These are phyloP conservation scores for Porites lobata DNA, from an alignment of 92 coral and sea anemone genomes.

Conservation along the genomic window DNA sequence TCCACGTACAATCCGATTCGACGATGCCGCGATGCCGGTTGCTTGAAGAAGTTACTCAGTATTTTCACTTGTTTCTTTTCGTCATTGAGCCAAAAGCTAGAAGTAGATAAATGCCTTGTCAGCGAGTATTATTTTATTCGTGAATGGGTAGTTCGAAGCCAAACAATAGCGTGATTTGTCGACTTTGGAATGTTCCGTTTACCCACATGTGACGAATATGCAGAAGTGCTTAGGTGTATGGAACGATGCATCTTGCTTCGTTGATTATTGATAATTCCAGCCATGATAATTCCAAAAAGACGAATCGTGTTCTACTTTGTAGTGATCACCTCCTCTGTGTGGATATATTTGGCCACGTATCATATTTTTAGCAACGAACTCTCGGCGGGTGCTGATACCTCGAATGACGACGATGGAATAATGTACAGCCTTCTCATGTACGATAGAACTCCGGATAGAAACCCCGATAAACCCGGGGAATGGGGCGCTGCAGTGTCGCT, in stretches of 20 bases:
- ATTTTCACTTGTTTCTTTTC: neutral
- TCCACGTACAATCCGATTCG: too few relatives aligned
- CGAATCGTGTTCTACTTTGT: conserved; percentile 87
- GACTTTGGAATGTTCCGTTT: neutral
- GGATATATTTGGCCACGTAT: conserved; percentile 91
- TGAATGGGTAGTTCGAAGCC: neutral
- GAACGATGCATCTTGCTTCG: neutral
- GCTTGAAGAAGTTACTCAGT: neutral
- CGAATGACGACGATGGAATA: conserved; percentile 5
- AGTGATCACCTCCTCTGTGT: conserved; percentile 81
- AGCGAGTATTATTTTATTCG: neutral
- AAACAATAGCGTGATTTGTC: neutral
- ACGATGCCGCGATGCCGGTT: too few relatives aligned
- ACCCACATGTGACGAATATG: too few relatives aligned
- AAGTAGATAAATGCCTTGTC: neutral
- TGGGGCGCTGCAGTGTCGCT: conserved; percentile 89
- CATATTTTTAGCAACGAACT: conserved; percentile 67
- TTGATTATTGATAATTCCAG: neutral
- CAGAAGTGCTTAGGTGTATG: neutral
- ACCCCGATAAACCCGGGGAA: conserved; percentile 96
- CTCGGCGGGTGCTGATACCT: conserved; percentile 14
- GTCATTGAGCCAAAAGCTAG: neutral
- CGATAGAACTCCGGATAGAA: conserved; percentile 93
- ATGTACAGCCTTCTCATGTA: conserved; percentile 46
- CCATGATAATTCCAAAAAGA: conserved; percentile 90